Base-by-base conservation (phyloP, 2,888 invertebrate species). In the Xylota segnis region DNA sequence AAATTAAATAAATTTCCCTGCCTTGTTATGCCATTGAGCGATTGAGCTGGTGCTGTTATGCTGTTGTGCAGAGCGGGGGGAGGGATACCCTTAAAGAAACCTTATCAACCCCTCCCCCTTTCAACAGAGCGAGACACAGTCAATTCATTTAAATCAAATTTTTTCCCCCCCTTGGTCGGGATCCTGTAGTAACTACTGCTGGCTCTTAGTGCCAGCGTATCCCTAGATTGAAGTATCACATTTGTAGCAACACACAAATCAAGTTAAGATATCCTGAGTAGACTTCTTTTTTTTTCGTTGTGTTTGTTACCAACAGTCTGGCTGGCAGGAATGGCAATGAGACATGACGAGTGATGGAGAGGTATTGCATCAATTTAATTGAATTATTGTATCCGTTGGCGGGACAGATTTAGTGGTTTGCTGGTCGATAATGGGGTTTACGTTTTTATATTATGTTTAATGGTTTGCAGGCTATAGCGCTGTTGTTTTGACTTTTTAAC, bases 1-100 rank as follows among this genome's bases (percentile, higher is more conserved):
- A 82, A 76, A 77, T 86, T 82, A 54, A 76, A 76, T 76, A 81
- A 82, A 82, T 82, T 76, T 63, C 63, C 50, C 47, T 54, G 43
- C 40, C 58, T 71, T 52, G 71, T 59, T 70, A 71, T 54, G 27
- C 63, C 32, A 40, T 23, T 54, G 71, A 68, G 45, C 12, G 75
- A 66, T 83, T 61, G 78, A 37, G 27, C 14, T 6, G n/a, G 32
- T 74, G 65, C 5, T 37, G 14, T 40, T 34, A 52, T n/a, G n/a
- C n/a, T n/a, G n/a, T n/a, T n/a, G n/a, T n/a, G n/a, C n/a, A n/a
- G n/a, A n/a, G n/a, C 43, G 14, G 16, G 45, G 23, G 45, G 23
- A 18, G 59, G 29, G 32, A 34, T n/a, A n/a, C n/a, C n/a, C 14
- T 27, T 54, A 43, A 4, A 6, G 6, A n/a, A 43, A 14, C 4